A percentile compares a stretch with the other conserved stretches of the same genome.
These are phyloP conservation scores for Actinia tenebrosa DNA, from an alignment of 64 coral and sea anemone genomes.

Conservation along the genomic window DNA sequence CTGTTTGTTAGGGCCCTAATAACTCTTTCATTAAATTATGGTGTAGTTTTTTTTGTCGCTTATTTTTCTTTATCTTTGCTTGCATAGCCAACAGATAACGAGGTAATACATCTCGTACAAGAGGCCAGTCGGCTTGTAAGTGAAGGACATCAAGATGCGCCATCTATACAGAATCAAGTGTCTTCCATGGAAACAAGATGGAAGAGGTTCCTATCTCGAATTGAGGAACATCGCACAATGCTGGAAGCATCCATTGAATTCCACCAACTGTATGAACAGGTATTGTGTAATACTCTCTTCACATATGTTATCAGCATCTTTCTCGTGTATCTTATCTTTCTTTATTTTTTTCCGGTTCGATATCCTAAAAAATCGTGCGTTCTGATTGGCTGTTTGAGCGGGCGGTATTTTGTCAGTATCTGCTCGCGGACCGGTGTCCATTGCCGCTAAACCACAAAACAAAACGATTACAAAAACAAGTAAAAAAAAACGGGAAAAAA, in stretches of 20 bases:
- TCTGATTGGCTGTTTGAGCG: no score
- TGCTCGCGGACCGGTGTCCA: no score
- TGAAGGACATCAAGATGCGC: conserved; percentile 73
- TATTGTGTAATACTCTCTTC: not conserved
- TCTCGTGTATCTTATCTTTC: not conserved
- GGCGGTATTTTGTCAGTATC: no score
- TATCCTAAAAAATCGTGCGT: no score
- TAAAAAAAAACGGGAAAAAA: no score
- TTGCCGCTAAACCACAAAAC: no score
- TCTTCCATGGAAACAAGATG: conserved; percentile 81
- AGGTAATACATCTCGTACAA: conserved; percentile 57
- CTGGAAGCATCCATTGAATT: conserved; percentile 89
- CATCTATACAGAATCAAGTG: conserved; percentile 64
- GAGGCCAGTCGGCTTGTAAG: conserved; percentile 64
- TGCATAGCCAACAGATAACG: conserved; percentile 74
- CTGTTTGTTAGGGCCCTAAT: no score
- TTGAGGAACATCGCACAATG: conserved; percentile 87
- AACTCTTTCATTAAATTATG: not conserved
- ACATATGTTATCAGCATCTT: not conserved
- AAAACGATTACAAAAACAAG: no score
- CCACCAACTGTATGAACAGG: conserved; percentile 95
- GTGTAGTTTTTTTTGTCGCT: not conserved
- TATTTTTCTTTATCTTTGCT: not conserved
- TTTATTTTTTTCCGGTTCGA: no score
- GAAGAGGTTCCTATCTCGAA: conserved; percentile 85